These are phyloP conservation scores for Halocaridina rubra DNA, from an alignment of 2,888 invertebrate genomes.

Conservation along the genomic window DNA sequence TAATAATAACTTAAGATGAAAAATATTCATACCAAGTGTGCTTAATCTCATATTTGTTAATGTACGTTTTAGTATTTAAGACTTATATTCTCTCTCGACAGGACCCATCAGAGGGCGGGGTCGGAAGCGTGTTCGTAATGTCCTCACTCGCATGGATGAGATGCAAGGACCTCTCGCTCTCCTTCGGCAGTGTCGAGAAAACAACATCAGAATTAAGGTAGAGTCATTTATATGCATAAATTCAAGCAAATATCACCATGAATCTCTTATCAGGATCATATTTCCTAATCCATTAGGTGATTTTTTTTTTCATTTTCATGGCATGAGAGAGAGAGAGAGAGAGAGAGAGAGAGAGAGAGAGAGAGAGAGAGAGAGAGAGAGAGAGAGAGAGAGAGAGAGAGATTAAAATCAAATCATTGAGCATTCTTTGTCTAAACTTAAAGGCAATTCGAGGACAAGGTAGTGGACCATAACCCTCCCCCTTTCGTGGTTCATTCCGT, in stretches of 20 bases:
- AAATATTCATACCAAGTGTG: too few species aligned
- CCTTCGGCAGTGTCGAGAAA: constrained; percentile 16
- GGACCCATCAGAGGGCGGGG: constrained; percentile 25
- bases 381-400: neutral
- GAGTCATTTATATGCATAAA: too few species aligned
- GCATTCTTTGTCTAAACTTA: too few species aligned
- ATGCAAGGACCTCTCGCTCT: constrained; percentile 39
- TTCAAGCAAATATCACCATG: neutral
- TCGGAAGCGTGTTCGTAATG: constrained; percentile 6
- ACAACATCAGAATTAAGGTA: constrained; percentile 34
- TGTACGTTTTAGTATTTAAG: too few species aligned
- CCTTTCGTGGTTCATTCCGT: too few species aligned
- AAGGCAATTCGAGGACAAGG: too few species aligned
- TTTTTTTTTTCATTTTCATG: neutral
- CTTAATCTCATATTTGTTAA: too few species aligned
- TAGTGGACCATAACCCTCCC: too few species aligned
- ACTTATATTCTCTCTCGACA: neutral
- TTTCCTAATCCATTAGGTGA: too few species aligned
- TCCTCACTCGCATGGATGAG: constrained; percentile 43
- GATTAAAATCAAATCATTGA: too few species aligned
- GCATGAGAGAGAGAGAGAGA: neutral
- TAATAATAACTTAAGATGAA: too few species aligned
- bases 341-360: neutral
- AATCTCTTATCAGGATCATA: too few species aligned
- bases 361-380: neutral